Base-by-base conservation (phyloP, 2,113 vertebrate genomes). In the Panthera tigris region DNA sequence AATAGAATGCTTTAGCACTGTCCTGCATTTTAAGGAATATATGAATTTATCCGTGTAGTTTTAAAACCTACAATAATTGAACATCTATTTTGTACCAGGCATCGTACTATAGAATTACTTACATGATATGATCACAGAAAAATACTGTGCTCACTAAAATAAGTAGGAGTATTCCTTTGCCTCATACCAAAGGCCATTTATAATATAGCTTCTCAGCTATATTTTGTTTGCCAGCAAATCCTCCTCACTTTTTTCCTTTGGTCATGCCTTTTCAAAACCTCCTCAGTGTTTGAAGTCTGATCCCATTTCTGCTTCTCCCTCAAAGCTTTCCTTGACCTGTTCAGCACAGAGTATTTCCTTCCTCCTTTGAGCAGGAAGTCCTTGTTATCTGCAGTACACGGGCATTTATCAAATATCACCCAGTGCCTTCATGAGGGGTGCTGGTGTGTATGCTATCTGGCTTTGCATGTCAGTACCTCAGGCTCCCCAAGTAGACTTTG, bases 191-290 rank as follows among this genome's bases (percentile, higher is more conserved):
- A 50, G 57, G 66, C 31, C 61, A 73, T 84, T 82, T 95, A 33
- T 57, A 96, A 90, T 71, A 55, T 45, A 33, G 4, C 65, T 63
- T 88, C 57, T 93, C 39, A 50, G 31, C 36, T 69, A 78, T 68
- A 21, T 83, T 96, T 95, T 93, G 45, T 90, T 83, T 92, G 33
- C 68, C n/a, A 89, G 48, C 76, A 96, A 78, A 88, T 65, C 81
- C 65, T 73, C 63, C 29, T 93, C 41, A 71, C 15, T 45, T 79
- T 94, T 57, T 55, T n/a, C 33, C 39, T 96, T 57, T 74, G 39
- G 45, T 85, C n/a, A 33, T 15, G n/a, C 2, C n/a, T 82, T 95
- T 83, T 92, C 31, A 81, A 88, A 94, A 78, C 31, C 41, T 50
- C 63, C 7, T 92, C 31, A 39, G 12, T 93, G n/a, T 84, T 97